Evolutionary conservation across 92 coral and sea anemone species (phyloP), one percentile per base, ranked within the genome.

Genomic region (Siderastrea siderea): DNA sequence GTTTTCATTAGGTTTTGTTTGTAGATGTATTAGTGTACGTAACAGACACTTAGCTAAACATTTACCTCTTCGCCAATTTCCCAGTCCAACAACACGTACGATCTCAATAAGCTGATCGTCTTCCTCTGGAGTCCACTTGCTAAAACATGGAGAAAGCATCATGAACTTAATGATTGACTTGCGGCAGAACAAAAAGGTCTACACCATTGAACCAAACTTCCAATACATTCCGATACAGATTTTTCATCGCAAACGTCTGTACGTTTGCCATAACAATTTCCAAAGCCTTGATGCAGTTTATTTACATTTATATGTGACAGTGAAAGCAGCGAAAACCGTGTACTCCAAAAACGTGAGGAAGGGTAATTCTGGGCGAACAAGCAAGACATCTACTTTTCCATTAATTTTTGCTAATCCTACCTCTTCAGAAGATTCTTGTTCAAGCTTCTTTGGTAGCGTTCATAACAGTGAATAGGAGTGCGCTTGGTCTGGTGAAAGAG

Each of bases 391-490:
- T 3, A 14, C 17, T 61, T 61, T 61, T 17, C 4, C 2, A 17
- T 17, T 49, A 43, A 8, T 11, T 6, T 45, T 61, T 16, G 59
- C 51, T 10, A 3, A 38, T 78, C 84, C 79, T 58, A 97, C 99
- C 98, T 93, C 90, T 89, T 93, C 47, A 93, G 81, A 53, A 97
- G 83, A 67, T 90, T 85, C 53, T 93, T 94, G 80, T 97, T 95
- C 26, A 97, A 85, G 81, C 99, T 97, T 86, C 96, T 91, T 50
- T 97, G 99, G 68, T 87, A 95, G 26, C 98, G 93, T 62, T 90
- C 85, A 50, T 93, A 86, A 73, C 99, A 97, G 71, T 97, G 98
- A 49, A 93, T 78, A 0, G 99, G 93, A 6, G 98, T 91, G 72
- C 99, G 90, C 87, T 92, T 95, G 19, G 97, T 97, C 99, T 97